These are phyloP conservation scores for Diplosoma virens DNA, from an alignment of 23 tunicate genomes.

Conservation along the genomic window DNA sequence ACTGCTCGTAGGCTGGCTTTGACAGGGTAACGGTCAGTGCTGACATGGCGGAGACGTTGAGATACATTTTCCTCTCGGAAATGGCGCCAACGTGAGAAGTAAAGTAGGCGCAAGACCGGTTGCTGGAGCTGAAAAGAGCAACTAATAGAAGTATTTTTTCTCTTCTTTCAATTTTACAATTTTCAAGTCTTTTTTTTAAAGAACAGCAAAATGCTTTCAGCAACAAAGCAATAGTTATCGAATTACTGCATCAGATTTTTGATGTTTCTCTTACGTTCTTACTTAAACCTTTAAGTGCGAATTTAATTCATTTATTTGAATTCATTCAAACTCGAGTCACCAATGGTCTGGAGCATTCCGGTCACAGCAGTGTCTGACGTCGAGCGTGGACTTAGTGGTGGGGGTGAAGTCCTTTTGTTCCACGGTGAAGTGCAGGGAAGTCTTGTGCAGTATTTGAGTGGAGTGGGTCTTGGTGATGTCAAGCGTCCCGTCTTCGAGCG, in stretches of 20 bases:
- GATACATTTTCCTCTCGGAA: constrained; percentile 60
- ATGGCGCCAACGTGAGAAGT: constrained; percentile 53
- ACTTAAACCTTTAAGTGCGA: no score
- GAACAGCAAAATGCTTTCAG: no score
- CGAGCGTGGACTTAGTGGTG: constrained; percentile 36
- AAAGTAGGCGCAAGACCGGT: constrained; percentile 8
- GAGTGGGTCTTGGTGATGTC: no score
- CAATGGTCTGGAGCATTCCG: not conserved
- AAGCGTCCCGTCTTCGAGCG: not conserved
- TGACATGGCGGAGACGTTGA: constrained; percentile 36
- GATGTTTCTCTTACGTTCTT: no score
- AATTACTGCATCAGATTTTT: no score
- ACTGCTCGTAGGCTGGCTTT: constrained; percentile 83
- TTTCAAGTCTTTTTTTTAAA: no score
- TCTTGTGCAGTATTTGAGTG: constrained; percentile 72
- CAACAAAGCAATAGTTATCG: no score
- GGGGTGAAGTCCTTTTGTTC: constrained; percentile 40
- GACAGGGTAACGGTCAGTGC: constrained; percentile 64
- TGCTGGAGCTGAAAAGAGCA: not conserved
- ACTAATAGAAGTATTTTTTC: no score
- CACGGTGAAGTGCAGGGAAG: constrained; percentile 50
- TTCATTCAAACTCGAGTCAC: constrained; percentile 1
- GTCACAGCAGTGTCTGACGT: constrained; percentile 51
- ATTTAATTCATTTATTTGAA: no score
- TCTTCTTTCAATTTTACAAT: no score